A percentile compares a stretch with the other conserved stretches of the same genome.
Evolutionary conservation across 1,140 invertebrate genomes (phyloP).

Genomic region (Elysia chlorotica): DNA sequence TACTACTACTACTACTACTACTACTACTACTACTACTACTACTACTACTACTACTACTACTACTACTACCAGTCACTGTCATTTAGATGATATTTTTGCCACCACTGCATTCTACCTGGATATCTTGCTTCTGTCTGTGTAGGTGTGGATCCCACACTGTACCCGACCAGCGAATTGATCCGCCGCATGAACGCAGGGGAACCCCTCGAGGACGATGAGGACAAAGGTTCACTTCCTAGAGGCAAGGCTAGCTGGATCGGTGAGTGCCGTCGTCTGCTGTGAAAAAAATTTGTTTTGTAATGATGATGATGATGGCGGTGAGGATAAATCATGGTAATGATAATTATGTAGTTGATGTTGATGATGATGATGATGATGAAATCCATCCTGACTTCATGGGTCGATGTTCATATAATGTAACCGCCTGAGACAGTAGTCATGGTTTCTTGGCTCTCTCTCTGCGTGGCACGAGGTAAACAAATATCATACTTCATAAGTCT

Average conservation of each 20-base stretch:
- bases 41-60: no score
- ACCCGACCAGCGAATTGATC: conserved; percentile 55
- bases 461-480: not conserved
- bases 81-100: no score
- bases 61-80: no score
- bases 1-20: no score
- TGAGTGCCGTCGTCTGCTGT: conserved; percentile 18
- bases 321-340: not conserved
- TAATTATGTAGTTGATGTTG: not conserved
- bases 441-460: no score
- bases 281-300: not conserved
- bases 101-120: no score
- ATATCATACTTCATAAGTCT: not conserved
- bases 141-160: conserved; percentile 49
- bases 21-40: no score
- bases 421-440: not conserved
- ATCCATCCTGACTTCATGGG: not conserved
- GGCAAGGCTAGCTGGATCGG: conserved; percentile 55
- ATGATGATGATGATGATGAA: not conserved
- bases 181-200: conserved; percentile 49
- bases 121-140: no score
- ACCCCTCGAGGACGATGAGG: conserved; percentile 49
- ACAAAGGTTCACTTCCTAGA: conserved; percentile 45
- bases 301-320: not conserved
- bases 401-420: not conserved